Conservation (phyloP, 2,888 invertebrate species). For the Liodrosophila aerea region DNA sequence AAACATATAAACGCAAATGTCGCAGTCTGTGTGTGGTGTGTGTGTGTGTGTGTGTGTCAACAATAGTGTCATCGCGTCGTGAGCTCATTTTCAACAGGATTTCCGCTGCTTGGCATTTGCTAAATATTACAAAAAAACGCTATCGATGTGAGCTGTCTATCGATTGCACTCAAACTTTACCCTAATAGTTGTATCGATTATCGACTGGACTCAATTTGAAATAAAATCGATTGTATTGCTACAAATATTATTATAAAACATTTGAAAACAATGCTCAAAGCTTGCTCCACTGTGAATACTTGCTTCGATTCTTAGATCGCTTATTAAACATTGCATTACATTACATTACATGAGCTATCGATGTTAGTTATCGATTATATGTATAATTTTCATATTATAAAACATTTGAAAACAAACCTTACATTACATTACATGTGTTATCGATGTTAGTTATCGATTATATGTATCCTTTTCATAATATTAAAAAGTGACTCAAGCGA, state of each 20-base stretch:
- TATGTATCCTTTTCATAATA: background rate
- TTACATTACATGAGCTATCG: background rate
- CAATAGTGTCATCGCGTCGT: slow-evolving; percentile 33
- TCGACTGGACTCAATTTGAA: no score
- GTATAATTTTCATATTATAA: background rate
- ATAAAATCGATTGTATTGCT: no score
- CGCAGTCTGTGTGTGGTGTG: slow-evolving; percentile 31
- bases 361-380: background rate
- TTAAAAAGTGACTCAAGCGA: no score
- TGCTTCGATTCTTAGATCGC: no score
- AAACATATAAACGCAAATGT: slow-evolving; percentile 36
- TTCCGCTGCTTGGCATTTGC: background rate
- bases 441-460: background rate
- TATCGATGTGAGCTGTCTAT: no score
- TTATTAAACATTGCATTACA: no score
- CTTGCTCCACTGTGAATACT: no score
- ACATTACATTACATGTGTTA: background rate
- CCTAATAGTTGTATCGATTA: no score
- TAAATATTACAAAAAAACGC: no score
- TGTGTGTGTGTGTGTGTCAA: slow-evolving; percentile 30
- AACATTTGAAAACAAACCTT: background rate
- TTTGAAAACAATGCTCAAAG: no score
- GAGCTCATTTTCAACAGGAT: slow-evolving; percentile 42
- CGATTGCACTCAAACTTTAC: no score
- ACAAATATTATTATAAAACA: no score